Conservation (phyloP, 37 sponge, comb jelly and placozoan species). For the Sycon ciliatum region DNA sequence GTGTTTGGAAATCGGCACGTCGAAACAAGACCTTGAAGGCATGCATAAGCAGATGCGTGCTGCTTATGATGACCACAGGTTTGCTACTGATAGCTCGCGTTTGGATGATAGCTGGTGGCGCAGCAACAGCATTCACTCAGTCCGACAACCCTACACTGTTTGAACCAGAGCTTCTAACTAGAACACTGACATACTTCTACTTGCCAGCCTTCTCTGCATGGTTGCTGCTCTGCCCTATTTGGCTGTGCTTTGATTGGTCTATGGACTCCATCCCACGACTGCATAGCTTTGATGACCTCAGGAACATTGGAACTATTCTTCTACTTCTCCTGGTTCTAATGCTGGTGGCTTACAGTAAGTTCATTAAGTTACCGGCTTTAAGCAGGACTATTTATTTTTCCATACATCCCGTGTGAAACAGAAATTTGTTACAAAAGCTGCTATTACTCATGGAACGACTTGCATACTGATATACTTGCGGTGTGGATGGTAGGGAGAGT, state of each 20-base stretch:
- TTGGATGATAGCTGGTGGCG: constrained; percentile 31
- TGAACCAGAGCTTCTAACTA: constrained; percentile 32
- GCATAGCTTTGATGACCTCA: constrained; percentile 24
- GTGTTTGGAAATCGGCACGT: no score
- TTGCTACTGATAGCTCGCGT: constrained; percentile 28
- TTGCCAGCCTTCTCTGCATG: constrained; percentile 54
- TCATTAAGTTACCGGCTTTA: no score
- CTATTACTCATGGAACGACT: no score
- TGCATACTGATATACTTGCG: no score
- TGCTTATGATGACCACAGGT: constrained; percentile 1
- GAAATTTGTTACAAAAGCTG: no score
- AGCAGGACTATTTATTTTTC: no score
- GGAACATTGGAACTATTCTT: constrained; percentile 42
- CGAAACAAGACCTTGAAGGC: no score
- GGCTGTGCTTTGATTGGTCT: constrained; percentile 85
- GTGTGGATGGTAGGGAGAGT: no score
- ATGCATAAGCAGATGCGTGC: no score
- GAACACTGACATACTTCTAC: constrained; percentile 60
- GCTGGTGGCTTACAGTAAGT: background rate
- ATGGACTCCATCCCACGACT: constrained; percentile 74
- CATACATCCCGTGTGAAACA: no score
- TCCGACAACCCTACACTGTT: constrained; percentile 85
- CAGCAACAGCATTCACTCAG: constrained; percentile 47
- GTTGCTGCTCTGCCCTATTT: constrained; percentile 63
- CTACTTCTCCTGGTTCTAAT: constrained; percentile 10